Evolutionary conservation across 2,888 invertebrate species (phyloP), one percentile per base, ranked within the genome.

Genomic region (Andrena bucephala): DNA sequence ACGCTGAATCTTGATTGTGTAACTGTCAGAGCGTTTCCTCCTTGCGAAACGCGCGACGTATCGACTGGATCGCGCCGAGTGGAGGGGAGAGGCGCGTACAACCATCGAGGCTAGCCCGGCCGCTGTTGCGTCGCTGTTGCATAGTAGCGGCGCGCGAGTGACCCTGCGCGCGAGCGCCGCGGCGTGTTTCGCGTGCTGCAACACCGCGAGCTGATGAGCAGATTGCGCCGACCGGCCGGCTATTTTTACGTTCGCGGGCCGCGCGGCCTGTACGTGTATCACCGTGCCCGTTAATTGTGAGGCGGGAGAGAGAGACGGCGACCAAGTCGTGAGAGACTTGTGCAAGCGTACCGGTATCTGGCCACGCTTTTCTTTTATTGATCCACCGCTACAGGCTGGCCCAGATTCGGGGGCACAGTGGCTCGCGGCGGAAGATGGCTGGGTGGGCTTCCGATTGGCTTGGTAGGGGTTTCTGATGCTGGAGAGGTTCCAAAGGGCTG

Each of bases 1-100:
- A 66, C 65, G 50, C 57, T 82, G 85, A 84, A 86, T 85, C 85
- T 81, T 85, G 83, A 89, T 89, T 88, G 84, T 86, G 85, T 82
- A 81, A 89, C 85, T 88, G 89, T 87, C 89, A 73, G 75, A 72
- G 70, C 65, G 79, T 78, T 85, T 85, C 73, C 87, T 85, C 62
- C 70, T 77, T 70, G 79, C 81, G 63, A 83, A 78, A 84, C 81
- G 82, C 77, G 68, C 63, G 71, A 78, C 70, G 71, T 85, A 80
- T 80, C 80, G 79, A 60, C 68, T 75, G 59, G 33, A 68, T 62
- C 69, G 79, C 54, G 57, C 52, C 8, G 20, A n/a, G 33, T 8
- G 31, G 31, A n/a, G 31, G 6, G 29, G 48, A 27, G 60, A 16
- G 5, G 20, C 24, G 57, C n/a, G 71, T 71, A 42, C 57, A 69